Evolutionary conservation across 2,797 vertebrate species (phyloP), one percentile per base, ranked within the genome.

Genomic region (Dermochelys coriacea): DNA sequence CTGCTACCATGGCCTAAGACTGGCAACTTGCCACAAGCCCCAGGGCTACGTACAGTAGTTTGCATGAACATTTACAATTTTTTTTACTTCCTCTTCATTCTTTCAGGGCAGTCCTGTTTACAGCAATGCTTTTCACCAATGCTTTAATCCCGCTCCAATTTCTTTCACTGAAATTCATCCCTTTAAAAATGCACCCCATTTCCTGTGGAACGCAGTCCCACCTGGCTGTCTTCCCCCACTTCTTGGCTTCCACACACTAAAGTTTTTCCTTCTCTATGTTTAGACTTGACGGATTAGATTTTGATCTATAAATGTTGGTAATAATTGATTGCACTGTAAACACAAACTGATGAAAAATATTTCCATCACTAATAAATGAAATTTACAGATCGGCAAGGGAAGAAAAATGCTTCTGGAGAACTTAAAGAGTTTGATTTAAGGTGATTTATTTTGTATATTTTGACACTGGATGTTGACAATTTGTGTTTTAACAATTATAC

Each of bases 11-110:
- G 82, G 31, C 15, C 52, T 47, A 47, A 3, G 34, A 88, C 25
- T 18, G 59, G 6, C 4, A 31, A 84, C 64, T 16, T 51, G 31
- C 49, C 51, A 50, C 3, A 61, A 80, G 3, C 2, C 29, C 16
- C 54, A 75, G 14, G 0, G 0, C 50, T 94, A 31, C 18, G 79
- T 1, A 8, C 1, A 8, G 87, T 25, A 79, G 81, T 41, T 10
- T 89, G 19, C 7, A 68, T 87, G 41, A 79, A 84, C 18, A 90
- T 45, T 59, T n/a, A 85, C 4, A 79, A 29, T 3, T 83, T 37
- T 84, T 9, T 68, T 37, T 6, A 12, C 55, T 1, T 2, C 5
- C 50, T 78, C 59, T 52, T 52, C 10, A 14, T 82, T 90, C 51
- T 82, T 45, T 57, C 68, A 1, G 64, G 29, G 1, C 71, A 52